Base-by-base conservation (phyloP, 2,888 invertebrate genomes). In the Folsomia candida region DNA sequence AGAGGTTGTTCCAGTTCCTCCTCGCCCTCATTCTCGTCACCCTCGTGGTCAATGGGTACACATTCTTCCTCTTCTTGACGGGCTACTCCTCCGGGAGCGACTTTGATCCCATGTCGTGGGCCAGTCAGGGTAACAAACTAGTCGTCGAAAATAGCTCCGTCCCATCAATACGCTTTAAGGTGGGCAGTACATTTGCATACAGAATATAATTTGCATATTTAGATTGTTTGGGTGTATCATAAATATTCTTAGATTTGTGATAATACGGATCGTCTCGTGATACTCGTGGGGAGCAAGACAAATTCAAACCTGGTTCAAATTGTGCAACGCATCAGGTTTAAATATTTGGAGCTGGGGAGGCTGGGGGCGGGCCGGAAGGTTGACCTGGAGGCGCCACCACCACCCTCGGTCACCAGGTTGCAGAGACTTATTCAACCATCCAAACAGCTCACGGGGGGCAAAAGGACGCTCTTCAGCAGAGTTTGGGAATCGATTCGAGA, bases 11-110 rank as follows among this genome's bases (percentile, higher is more conserved):
- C n/a, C n/a, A n/a, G n/a, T n/a, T n/a, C n/a, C n/a, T n/a, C n/a
- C n/a, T n/a, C n/a, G 28, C 70, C 28, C 26, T 74, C n/a, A 64
- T 72, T 57, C 37, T 63, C 18, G 29, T 68, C n/a, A 74, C 72
- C 72, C 62, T 74, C 26, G 59, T 72, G 11, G 59, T 72, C 59
- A 74, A 74, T 51, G 27, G 72, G 11, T 70, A 68, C 60, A 70
- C 74, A 6, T 22, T 74, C 1, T 29, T 67, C 22, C 51, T 70
- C 4, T 69, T 73, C 51, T 57, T 29, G 27, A 11, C 47, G n/a
- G n/a, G n/a, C 47, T 11, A 47, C 47, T 47, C 14, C 47, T 47
- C 47, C 47, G 14, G 47, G 47, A 14, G 47, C 47, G 47, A 47
- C 11, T 9, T 11, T 9, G 47, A 47, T 18, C 14, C 14, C 47